A percentile compares a stretch with the other conserved stretches of the same genome.
Evolutionary conservation across 2,113 vertebrate genomes (phyloP).

Genomic region (Myotis lucifugus): DNA sequence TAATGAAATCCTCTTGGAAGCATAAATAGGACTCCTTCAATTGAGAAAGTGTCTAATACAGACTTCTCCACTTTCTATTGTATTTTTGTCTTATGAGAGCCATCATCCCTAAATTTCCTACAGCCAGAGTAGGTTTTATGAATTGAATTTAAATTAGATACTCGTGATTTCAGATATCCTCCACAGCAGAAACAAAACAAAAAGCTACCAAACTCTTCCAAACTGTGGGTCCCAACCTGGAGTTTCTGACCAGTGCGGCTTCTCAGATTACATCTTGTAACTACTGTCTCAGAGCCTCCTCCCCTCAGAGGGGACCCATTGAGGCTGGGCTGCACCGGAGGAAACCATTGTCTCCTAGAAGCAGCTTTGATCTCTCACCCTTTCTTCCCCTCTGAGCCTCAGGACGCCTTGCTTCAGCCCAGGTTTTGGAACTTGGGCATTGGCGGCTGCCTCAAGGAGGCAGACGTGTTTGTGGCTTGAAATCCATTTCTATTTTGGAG

Average conservation of each 20-base stretch:
- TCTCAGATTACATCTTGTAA: background rate
- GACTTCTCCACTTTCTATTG: background rate
- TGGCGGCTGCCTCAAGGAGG: background rate
- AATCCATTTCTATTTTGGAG: background rate
- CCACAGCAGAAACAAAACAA: background rate
- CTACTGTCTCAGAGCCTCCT: background rate
- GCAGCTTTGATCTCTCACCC: background rate
- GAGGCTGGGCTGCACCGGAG: fast-evolving
- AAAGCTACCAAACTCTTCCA: background rate
- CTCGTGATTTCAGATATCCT: background rate
- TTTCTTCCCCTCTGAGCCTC: background rate
- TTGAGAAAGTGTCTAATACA: background rate
- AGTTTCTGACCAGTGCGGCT: background rate
- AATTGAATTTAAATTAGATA: background rate
- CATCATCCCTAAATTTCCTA: background rate
- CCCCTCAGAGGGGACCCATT: too few relatives aligned
- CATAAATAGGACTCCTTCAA: background rate
- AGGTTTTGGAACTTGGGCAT: background rate
- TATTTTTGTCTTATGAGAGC: background rate
- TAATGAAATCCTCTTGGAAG: background rate
- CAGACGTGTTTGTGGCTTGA: background rate
- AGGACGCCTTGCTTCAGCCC: background rate
- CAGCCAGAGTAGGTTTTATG: background rate
- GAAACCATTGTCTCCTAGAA: background rate
- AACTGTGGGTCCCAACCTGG: background rate